Conservation (phyloP, 2,113 vertebrate species). For the Colaptes auratus region DNA sequence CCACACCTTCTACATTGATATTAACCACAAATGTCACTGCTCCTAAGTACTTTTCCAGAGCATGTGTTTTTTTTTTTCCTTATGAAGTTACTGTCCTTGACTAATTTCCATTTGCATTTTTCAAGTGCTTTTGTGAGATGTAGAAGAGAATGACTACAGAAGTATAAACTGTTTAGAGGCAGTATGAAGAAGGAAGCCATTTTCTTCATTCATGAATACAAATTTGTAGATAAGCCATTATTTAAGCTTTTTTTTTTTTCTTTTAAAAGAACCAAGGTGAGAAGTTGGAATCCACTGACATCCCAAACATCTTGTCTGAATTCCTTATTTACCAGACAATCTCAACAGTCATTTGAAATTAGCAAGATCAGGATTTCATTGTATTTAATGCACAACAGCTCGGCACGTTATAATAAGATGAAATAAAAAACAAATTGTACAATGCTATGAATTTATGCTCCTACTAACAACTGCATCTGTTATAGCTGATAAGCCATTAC, state of each 20-base stretch:
- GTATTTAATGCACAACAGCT: background rate
- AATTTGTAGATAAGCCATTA: background rate
- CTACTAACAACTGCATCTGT: background rate
- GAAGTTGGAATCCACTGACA: background rate
- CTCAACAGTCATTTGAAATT: background rate
- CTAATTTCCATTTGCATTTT: background rate
- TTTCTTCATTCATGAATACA: background rate
- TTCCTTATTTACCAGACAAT: background rate
- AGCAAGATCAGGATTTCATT: background rate
- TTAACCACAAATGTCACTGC: background rate
- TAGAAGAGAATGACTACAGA: background rate
- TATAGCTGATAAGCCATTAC: background rate
- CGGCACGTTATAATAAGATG: background rate
- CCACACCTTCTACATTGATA: background rate
- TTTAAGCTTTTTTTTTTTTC: too few species aligned
- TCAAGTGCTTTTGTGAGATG: background rate
- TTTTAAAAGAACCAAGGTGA: background rate
- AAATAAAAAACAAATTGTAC: background rate
- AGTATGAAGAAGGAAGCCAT: background rate
- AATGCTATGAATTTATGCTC: background rate
- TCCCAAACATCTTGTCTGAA: background rate
- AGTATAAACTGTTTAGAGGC: background rate
- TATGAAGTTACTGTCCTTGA: background rate
- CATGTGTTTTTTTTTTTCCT: background rate
- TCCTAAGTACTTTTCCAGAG: background rate